Base-by-base conservation (phyloP, 2,888 invertebrate species). In the Drosophila anomelani region DNA sequence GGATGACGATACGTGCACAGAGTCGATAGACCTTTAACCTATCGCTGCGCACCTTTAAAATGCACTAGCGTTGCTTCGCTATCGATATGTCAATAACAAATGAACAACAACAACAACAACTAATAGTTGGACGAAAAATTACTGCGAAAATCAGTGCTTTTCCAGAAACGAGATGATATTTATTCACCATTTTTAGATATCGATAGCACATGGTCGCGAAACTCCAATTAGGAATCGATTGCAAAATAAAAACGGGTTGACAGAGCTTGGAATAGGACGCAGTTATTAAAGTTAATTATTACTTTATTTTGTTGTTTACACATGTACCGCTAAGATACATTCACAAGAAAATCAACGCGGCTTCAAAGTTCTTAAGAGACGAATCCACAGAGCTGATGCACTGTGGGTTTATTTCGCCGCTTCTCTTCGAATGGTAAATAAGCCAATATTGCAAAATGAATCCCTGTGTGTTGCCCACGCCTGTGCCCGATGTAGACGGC, bases 401-500 rank as follows among this genome's bases (percentile, higher is more conserved):
- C 43, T 23, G 32, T 23, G 20, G 46, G 47, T 47, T 58, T 34
- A 32, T 47, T 26, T 34, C 59, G 20, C 38, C 39, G 58, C 26
- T 10, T 15, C 15, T 29, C 38, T 53, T 44, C 58, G 46, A 44
- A 58, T 44, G 59, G 38, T 51, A 51, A 46, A 29, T 13, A 44
- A 15, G 26, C n/a, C 36, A 54, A 38, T 12, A 38, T 26, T 29
- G 56, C 57, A 68, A 68, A 46, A 96, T 96, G 96, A 96, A 96
- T 94, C 94, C 95, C 82, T 96, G 97, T 90, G 94, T 95, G 81
- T 93, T 94, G 82, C 95, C 97, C 79, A 93, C 94, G 76, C 95
- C 95, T 77, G 95, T 95, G 81, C 94, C 95, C 90, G 97, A 98
- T 93, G 93, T 94, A 51, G 96, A 96, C 88, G 97, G 97, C 57